Conservation (phyloP, 2,797 vertebrate genomes). For the Hafferia zeledoni region DNA sequence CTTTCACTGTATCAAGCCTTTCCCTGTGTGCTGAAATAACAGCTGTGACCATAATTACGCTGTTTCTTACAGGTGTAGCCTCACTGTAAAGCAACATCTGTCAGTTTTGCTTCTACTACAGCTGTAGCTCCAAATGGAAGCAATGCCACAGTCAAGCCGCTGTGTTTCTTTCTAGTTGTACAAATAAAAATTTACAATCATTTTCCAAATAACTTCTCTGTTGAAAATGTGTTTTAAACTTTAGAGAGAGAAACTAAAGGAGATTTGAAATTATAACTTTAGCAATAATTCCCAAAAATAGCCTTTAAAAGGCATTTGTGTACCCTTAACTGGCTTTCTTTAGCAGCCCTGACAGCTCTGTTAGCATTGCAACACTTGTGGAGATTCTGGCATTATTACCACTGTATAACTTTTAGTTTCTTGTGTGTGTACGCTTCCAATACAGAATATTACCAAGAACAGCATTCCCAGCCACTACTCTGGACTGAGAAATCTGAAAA, state of each 20-base stretch:
- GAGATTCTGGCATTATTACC: not conserved
- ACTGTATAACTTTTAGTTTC: not conserved
- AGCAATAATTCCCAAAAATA: not conserved
- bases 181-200: constrained; percentile 48
- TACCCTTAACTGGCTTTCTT: not conserved
- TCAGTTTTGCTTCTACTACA: not conserved
- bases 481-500: not conserved
- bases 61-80: not conserved
- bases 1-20: not conserved
- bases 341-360: not conserved
- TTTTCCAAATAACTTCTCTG: constrained; percentile 41
- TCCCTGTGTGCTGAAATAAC: not conserved
- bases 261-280: not conserved
- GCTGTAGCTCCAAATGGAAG: not conserved
- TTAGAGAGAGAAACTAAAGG: not conserved
- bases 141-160: not conserved
- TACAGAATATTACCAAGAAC: not conserved
- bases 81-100: not conserved
- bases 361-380: not conserved
- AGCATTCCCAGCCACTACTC: not conserved
- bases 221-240: not conserved
- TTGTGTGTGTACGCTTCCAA: not conserved
- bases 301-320: not conserved
- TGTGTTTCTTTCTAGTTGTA: not conserved
- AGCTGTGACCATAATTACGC: not conserved